Conservation (phyloP, 1,140 invertebrate genomes). For the Homarus americanus region DNA sequence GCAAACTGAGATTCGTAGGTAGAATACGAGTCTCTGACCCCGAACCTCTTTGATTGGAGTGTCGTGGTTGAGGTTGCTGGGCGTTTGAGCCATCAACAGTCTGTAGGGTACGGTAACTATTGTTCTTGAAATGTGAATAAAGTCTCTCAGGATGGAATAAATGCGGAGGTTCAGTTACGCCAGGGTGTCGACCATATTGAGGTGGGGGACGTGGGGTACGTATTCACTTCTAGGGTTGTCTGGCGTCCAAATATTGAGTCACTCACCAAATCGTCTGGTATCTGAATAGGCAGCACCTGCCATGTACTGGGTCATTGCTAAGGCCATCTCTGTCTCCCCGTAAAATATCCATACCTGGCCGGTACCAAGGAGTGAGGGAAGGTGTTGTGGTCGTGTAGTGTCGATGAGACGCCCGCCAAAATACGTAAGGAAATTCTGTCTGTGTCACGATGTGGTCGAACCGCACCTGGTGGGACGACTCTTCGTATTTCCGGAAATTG, state of each 20-base stretch:
- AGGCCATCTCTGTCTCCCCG: background rate
- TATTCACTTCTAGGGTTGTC: background rate
- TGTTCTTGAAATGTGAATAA: background rate
- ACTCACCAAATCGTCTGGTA: slow-evolving; percentile 51
- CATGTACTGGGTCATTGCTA: slow-evolving; percentile 21
- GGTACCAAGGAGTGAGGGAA: background rate
- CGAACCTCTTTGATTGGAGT: background rate
- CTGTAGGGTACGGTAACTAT: background rate
- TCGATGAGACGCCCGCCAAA: slow-evolving; percentile 22
- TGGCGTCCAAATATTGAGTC: background rate
- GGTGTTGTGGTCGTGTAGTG: background rate
- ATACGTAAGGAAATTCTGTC: slow-evolving; percentile 50
- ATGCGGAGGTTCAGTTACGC: slow-evolving; percentile 32
- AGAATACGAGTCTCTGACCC: background rate
- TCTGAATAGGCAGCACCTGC: slow-evolving; percentile 52
- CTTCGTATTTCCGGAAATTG: background rate
- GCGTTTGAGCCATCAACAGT: background rate
- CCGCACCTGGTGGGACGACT: slow-evolving; percentile 21
- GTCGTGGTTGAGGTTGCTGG: background rate
- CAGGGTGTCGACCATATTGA: slow-evolving; percentile 44
- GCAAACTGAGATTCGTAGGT: background rate
- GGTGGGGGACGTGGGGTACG: slow-evolving; percentile 28
- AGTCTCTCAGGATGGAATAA: slow-evolving; percentile 38
- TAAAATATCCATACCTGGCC: slow-evolving; percentile 37
- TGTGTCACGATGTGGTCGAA: slow-evolving; percentile 21